A percentile compares a stretch with the other conserved stretches of the same genome.
These are phyloP conservation scores for Lampris megalopsis DNA, from an alignment of 2,113 vertebrate species.

Conservation along the genomic window DNA sequence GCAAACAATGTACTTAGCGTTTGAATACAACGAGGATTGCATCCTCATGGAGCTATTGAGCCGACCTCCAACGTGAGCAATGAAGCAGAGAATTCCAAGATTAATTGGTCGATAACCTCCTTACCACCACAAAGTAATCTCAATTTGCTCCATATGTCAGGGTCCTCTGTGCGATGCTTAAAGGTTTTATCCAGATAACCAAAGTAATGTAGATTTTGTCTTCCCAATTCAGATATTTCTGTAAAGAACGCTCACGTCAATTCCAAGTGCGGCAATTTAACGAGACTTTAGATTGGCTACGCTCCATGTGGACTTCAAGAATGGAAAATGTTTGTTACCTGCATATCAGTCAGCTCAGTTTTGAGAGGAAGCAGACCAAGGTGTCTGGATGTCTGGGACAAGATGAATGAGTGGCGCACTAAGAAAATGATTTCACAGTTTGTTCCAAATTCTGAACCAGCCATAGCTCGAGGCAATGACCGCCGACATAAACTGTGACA, in stretches of 20 bases:
- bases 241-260: slow-evolving; percentile 56
- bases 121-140: slow-evolving; percentile 39
- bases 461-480: slow-evolving; percentile 66
- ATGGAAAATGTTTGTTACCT: slow-evolving; percentile 72
- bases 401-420: slow-evolving; percentile 78
- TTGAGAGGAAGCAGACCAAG: slow-evolving; percentile 80
- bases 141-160: slow-evolving; percentile 46
- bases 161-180: slow-evolving; percentile 50
- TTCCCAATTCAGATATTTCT: slow-evolving; percentile 38
- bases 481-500: slow-evolving; percentile 78
- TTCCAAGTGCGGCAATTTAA: neutral
- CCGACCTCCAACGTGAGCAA: slow-evolving; percentile 20
- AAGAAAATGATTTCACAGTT: slow-evolving; percentile 79
- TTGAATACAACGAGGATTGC: neutral
- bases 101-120: slow-evolving; percentile 49
- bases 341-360: slow-evolving; percentile 58
- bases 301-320: slow-evolving; percentile 21
- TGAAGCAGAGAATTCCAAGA: slow-evolving; percentile 10
- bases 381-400: slow-evolving; percentile 67
- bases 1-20: slow-evolving; percentile 29
- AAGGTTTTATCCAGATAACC: slow-evolving; percentile 53
- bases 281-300: no score
- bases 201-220: slow-evolving; percentile 31
- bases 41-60: slow-evolving; percentile 6
- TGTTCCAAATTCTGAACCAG: slow-evolving; percentile 73